These are phyloP conservation scores for Erethizon dorsatum DNA, from an alignment of 2,797 vertebrate species.

Conservation along the genomic window DNA sequence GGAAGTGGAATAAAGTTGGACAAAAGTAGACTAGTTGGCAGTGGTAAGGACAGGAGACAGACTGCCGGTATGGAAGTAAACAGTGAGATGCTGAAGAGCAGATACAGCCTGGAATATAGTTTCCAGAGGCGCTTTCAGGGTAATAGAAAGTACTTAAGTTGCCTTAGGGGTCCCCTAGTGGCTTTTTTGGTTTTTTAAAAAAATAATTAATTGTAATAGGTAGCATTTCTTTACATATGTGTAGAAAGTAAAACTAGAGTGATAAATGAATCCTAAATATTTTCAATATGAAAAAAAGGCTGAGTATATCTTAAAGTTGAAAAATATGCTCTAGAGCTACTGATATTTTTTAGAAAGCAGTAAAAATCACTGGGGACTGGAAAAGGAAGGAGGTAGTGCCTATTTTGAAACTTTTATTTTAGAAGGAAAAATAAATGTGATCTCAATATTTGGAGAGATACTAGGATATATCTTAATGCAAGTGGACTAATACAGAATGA, in stretches of 20 bases:
- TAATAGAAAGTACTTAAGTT: background rate
- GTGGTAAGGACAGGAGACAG: background rate
- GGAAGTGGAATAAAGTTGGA: background rate
- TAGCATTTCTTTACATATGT: background rate
- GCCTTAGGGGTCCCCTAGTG: background rate
- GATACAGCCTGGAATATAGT: background rate
- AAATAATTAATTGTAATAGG: slow-evolving; percentile 31
- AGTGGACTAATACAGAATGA: slow-evolving; percentile 20
- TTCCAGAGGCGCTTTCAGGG: background rate
- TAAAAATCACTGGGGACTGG: slow-evolving; percentile 14
- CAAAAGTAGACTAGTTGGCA: too few relatives aligned
- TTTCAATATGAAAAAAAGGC: background rate
- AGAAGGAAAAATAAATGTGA: slow-evolving; percentile 45
- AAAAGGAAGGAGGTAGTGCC: background rate
- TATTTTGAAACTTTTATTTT: slow-evolving; percentile 37
- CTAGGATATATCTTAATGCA: slow-evolving; percentile 36
- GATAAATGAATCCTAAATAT: slow-evolving; percentile 16
- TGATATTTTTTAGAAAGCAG: slow-evolving; percentile 57
- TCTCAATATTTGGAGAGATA: slow-evolving; percentile 4
- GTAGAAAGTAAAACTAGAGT: slow-evolving; percentile 42
- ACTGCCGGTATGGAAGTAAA: background rate
- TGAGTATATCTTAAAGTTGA: slow-evolving; percentile 39
- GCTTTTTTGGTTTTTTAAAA: slow-evolving; percentile 20
- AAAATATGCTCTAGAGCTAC: slow-evolving; percentile 33
- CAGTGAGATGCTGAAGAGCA: background rate